Conservation (phyloP, 2,113 vertebrate species). For the Ahaetulla prasina region DNA sequence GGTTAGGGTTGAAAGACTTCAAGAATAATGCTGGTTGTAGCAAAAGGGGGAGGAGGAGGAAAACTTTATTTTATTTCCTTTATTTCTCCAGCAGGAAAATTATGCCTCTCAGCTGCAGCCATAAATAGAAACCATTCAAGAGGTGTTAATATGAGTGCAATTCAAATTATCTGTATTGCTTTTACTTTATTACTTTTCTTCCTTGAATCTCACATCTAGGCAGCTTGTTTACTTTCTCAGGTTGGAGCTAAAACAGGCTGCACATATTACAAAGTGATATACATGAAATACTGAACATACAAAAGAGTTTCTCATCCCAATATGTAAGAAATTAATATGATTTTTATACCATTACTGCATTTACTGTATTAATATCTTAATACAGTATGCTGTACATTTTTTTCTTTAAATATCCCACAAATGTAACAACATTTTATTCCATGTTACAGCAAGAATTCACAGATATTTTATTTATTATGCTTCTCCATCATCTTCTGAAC, state of each 20-base stretch:
- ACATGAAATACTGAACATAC: neutral
- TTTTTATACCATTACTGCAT: constrained; percentile 54
- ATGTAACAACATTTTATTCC: constrained; percentile 30
- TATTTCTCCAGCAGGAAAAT: neutral
- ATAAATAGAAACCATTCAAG: neutral
- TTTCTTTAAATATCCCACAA: constrained; percentile 53
- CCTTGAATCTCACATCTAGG: neutral
- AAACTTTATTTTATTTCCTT: neutral
- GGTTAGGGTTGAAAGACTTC: neutral
- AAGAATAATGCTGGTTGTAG: neutral
- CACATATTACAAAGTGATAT: constrained; percentile 6
- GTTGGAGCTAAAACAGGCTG: constrained; percentile 16
- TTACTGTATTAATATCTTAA: constrained; percentile 48
- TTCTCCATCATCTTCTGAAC: constrained; percentile 63
- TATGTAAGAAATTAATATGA: constrained; percentile 62
- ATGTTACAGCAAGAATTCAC: constrained; percentile 49
- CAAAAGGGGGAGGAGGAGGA: neutral
- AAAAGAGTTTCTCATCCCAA: constrained; percentile 38
- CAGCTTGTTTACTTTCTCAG: constrained; percentile 22
- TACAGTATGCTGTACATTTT: constrained; percentile 39
- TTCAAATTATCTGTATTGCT: neutral
- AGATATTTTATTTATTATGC: constrained; percentile 65
- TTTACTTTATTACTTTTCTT: neutral
- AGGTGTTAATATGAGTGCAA: neutral
- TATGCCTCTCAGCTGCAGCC: neutral